Conservation (phyloP, 2,797 vertebrate genomes). For the Trachurus trachurus region DNA sequence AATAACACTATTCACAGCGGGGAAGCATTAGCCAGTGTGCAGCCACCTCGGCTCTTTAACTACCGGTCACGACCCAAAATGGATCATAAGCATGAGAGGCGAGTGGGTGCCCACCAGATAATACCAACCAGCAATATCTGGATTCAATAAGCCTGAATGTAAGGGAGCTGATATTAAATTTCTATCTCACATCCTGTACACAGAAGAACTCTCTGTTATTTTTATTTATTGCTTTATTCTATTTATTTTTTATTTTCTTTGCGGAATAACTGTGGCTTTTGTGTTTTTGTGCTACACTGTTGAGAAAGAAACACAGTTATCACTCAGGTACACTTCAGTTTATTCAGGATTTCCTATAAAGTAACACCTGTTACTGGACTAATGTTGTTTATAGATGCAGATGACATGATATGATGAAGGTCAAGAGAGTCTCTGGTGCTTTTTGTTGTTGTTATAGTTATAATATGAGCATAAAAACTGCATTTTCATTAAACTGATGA, state of each 20-base stretch:
- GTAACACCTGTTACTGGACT: neutral
- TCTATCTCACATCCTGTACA: conserved; percentile 1
- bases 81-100: conserved; percentile 34
- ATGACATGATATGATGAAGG: neutral
- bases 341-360: no score
- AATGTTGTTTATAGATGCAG: neutral
- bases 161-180: conserved; percentile 35
- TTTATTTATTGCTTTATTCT: neutral
- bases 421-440: neutral
- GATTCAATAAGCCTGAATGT: conserved; percentile 45
- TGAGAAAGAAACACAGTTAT: conserved; percentile 18
- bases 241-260: neutral
- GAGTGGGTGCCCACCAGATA: conserved; percentile 33
- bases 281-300: conserved; percentile 16
- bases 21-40: neutral
- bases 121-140: conserved; percentile 35
- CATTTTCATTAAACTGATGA: no score
- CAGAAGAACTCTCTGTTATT: conserved; percentile 9
- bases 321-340: neutral
- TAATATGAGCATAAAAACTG: no score
- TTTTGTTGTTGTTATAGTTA: neutral
- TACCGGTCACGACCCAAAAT: conserved; percentile 47
- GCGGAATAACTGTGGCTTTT: neutral
- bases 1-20: conserved; percentile 46
- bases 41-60: conserved; percentile 48